Evolutionary conservation across 2,113 vertebrate genomes (phyloP).

Genomic region (Myotis davidii): DNA sequence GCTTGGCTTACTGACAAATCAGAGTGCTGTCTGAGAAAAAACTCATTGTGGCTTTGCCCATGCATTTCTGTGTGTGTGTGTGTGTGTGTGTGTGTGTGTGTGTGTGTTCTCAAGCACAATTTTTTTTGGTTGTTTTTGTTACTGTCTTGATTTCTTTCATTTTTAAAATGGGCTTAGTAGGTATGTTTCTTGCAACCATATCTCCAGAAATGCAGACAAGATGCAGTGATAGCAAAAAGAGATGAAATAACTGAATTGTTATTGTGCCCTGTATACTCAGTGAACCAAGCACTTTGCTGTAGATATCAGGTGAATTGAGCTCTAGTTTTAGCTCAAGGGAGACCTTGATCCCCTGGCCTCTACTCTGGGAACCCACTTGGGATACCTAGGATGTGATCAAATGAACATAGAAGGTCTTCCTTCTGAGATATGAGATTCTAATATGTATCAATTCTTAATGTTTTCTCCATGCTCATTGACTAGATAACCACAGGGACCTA

Average conservation of each 20-base stretch:
- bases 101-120: background rate
- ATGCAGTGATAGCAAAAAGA: background rate
- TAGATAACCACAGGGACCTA: background rate
- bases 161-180: background rate
- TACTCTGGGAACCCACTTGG: background rate
- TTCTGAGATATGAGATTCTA: background rate
- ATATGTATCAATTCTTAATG: background rate
- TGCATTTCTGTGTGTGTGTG: background rate
- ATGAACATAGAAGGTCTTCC: background rate
- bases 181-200: background rate
- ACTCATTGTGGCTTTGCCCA: background rate
- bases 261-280: background rate
- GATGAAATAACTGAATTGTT: background rate
- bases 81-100: background rate
- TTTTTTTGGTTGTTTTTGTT: constrained; percentile 24
- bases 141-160: background rate
- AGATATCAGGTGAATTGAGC: background rate
- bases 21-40: background rate
- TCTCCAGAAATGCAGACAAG: background rate
- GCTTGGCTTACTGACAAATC: background rate
- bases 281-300: background rate
- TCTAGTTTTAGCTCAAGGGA: background rate
- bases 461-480: background rate
- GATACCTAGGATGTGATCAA: background rate
- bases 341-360: background rate